phyloP scores from a whole-genome alignment of 2,888 invertebrate genomes.

The Sepioteuthis lessoniana region DNA sequence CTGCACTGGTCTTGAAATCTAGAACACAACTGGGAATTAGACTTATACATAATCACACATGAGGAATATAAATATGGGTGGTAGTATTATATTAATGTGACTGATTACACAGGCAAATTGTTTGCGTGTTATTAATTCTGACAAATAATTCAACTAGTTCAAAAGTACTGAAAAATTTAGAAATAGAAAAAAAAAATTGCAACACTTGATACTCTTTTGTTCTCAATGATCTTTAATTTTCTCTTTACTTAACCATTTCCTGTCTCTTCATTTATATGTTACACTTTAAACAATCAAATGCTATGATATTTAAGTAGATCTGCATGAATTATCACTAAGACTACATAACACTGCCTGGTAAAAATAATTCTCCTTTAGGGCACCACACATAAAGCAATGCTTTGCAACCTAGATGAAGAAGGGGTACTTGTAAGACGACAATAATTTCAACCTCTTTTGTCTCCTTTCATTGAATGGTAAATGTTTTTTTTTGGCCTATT shows the following conservation, averaged over 20 bases:
- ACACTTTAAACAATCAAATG: background rate
- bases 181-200: background rate
- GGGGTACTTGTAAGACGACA: too few species aligned
- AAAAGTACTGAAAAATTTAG: background rate
- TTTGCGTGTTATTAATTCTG: background rate
- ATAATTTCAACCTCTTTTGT: too few species aligned
- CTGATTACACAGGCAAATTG: background rate
- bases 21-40: background rate
- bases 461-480: too few species aligned
- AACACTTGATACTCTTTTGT: background rate
- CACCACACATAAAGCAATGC: too few species aligned
- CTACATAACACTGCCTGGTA: background rate
- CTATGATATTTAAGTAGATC: background rate
- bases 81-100: background rate
- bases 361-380: background rate
- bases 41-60: background rate
- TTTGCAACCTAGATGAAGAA: too few species aligned
- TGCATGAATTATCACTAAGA: background rate
- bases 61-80: background rate
- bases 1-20: background rate
- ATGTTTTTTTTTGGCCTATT: too few species aligned
- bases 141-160: background rate
- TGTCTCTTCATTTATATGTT: background rate
- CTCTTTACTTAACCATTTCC: background rate
- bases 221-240: background rate